A percentile compares a stretch with the other conserved stretches of the same genome.
These are phyloP conservation scores for Caenorhabditis remanei DNA, from an alignment of 1,140 invertebrate genomes.

Conservation along the genomic window DNA sequence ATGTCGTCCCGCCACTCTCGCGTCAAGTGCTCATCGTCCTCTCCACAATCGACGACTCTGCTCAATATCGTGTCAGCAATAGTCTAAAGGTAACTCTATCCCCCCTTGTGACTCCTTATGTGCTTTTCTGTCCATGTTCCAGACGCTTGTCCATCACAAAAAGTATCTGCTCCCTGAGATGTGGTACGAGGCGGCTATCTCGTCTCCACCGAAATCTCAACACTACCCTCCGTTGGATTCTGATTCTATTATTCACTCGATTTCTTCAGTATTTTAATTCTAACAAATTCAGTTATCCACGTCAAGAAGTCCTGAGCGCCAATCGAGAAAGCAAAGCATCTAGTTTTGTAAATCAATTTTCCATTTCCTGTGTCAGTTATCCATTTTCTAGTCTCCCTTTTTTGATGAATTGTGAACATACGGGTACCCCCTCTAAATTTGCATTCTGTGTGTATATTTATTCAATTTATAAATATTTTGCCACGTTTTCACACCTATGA, in stretches of 20 bases:
- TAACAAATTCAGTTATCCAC: neutral
- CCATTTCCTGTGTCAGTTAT: neutral
- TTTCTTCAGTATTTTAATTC: conserved; percentile 1
- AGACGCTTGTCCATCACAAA: conserved; percentile 44
- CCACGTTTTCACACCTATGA: neutral
- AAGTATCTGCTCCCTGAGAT: conserved; percentile 21
- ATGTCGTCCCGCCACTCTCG: conserved; percentile 56
- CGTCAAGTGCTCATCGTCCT: conserved; percentile 31
- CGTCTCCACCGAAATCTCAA: conserved; percentile 4
- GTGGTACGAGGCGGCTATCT: conserved; percentile 43
- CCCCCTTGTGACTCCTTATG: neutral
- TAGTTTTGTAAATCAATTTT: neutral
- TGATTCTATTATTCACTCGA: conserved; percentile 2
- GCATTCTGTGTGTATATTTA: conserved; percentile 7
- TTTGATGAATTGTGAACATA: conserved; percentile 21
- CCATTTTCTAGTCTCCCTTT: conserved; percentile 7
- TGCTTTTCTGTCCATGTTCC: neutral
- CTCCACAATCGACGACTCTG: conserved; percentile 27
- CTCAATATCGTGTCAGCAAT: conserved; percentile 38
- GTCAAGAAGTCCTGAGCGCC: conserved; percentile 6
- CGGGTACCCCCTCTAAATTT: neutral
- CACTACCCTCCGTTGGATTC: conserved; percentile 4
- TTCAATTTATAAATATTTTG: neutral
- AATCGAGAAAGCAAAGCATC: neutral
- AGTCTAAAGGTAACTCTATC: conserved; percentile 11